phyloP scores from a whole-genome alignment of 1,140 invertebrate species.

The Polypedilum vanderplanki region DNA sequence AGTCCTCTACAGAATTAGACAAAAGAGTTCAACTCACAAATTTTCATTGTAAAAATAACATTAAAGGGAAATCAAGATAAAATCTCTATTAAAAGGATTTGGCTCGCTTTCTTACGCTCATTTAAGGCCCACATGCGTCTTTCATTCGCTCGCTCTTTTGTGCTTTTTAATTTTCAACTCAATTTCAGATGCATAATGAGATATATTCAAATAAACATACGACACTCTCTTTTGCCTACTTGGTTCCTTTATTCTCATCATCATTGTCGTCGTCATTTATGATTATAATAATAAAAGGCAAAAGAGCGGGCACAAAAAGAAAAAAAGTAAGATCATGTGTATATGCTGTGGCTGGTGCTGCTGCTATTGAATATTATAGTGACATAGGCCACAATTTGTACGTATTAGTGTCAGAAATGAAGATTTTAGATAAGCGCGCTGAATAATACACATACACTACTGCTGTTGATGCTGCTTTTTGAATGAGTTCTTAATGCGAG shows the following conservation, averaged over 20 bases:
- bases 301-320: background rate
- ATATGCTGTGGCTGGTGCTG: no score
- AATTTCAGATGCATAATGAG: constrained; percentile 2
- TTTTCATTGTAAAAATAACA: background rate
- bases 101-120: background rate
- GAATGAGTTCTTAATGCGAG: background rate
- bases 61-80: background rate
- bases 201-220: background rate
- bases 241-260: constrained; percentile 1
- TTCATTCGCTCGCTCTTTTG: no score
- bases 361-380: constrained; percentile 30
- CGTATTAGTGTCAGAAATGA: constrained; percentile 30
- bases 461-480: background rate
- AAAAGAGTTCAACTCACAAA: background rate
- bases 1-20: background rate
- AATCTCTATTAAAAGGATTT: background rate
- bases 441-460: background rate
- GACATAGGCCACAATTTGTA: constrained; percentile 31
- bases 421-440: constrained; percentile 7
- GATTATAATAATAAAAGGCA: background rate
- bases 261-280: no score
- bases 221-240: background rate
- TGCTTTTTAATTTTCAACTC: background rate
- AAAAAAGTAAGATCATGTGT: constrained; percentile 18
- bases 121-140: constrained; percentile 7